Percentiles rank a stretch among this genome's conserved stretches.
Conservation (phyloP, 2,113 vertebrate genomes). For the Nesospiza acunhae region DNA sequence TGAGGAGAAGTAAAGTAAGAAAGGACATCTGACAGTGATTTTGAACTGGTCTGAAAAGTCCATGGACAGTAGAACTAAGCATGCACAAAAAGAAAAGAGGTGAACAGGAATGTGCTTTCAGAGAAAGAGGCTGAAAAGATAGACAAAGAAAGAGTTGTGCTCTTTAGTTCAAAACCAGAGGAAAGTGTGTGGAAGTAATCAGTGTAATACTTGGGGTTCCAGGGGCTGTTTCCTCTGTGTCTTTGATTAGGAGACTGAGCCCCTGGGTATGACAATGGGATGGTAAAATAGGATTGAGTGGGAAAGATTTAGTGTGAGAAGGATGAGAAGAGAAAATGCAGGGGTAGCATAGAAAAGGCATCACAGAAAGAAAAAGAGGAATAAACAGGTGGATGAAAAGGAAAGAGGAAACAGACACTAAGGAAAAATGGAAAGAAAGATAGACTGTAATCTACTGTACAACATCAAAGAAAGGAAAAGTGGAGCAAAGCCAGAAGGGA, state of each 20-base stretch:
- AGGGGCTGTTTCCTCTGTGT: background rate
- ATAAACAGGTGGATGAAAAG: background rate
- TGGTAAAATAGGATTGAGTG: background rate
- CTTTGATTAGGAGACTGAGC: background rate
- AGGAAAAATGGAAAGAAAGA: conserved; percentile 8
- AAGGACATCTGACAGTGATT: background rate
- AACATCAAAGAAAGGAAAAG: background rate
- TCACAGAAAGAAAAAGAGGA: background rate
- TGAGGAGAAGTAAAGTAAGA: background rate
- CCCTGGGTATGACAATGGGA: background rate
- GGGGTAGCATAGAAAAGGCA: background rate
- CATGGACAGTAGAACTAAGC: background rate
- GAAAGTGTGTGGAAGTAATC: background rate
- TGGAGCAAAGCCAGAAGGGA: background rate
- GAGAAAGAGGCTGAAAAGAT: background rate
- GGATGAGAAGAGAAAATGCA: background rate
- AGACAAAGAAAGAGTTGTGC: background rate
- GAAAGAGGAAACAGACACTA: background rate
- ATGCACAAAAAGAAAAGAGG: background rate
- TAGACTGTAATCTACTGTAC: background rate
- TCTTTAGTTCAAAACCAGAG: background rate
- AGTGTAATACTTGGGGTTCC: background rate
- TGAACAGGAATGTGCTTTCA: background rate
- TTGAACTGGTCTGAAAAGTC: background rate
- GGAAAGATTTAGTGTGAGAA: background rate